A percentile compares a stretch with the other conserved stretches of the same genome.
phyloP scores from a whole-genome alignment of 2,113 vertebrate species.

The Pluvialis apricaria region DNA sequence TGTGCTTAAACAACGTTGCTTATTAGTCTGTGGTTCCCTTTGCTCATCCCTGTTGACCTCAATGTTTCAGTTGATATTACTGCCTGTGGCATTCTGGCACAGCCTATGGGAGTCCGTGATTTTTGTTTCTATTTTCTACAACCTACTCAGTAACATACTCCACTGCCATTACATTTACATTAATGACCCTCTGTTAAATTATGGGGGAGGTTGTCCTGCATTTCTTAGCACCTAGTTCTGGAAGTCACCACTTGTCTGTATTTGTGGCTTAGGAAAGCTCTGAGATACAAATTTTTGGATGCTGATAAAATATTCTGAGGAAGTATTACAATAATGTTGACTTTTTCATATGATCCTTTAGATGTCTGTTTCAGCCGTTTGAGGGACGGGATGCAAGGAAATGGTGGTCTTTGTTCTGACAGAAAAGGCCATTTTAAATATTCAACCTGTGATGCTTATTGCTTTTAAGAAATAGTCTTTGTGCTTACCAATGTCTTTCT shows the following conservation, averaged over 20 bases:
- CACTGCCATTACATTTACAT: not conserved
- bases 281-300: not conserved
- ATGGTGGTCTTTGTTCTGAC: not conserved
- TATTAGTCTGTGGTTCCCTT: not conserved
- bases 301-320: not conserved
- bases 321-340: not conserved
- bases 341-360: not conserved
- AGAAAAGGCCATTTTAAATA: not conserved
- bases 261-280: not conserved
- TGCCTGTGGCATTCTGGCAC: constrained; percentile 25
- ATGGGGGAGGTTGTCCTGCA: not conserved
- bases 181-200: not conserved
- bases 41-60: constrained; percentile 16
- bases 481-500: not conserved
- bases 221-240: not conserved
- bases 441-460: not conserved
- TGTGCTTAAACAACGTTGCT: not conserved
- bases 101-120: not conserved
- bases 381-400: not conserved
- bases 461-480: not conserved
- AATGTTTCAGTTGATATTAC: constrained; percentile 26
- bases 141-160: not conserved
- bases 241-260: not conserved
- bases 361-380: not conserved
- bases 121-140: constrained; percentile 31